Evolutionary conservation across 2,888 invertebrate species (phyloP).

Genomic region (Nomada ruficornis): DNA sequence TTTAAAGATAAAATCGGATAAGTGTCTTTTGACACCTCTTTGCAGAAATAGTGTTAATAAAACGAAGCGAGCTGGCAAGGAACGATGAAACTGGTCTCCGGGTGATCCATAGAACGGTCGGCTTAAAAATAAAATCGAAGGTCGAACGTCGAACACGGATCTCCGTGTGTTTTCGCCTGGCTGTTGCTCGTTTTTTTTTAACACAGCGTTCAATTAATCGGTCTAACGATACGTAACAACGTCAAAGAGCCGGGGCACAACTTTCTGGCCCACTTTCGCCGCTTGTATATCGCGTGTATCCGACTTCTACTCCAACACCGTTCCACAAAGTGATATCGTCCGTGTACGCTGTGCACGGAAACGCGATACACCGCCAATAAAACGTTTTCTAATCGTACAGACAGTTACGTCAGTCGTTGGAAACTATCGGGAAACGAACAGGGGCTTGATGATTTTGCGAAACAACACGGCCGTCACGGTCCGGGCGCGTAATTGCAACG

Average conservation of each 20-base stretch:
- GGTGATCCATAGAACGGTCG: slow-evolving; percentile 52
- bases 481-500: slow-evolving; percentile 10
- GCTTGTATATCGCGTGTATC: not conserved
- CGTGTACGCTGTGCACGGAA: slow-evolving; percentile 35
- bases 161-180: slow-evolving; percentile 32
- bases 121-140: slow-evolving; percentile 72
- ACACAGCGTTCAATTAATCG: slow-evolving; percentile 63
- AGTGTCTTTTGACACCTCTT: too few relatives aligned
- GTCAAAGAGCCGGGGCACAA: slow-evolving; percentile 59
- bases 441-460: slow-evolving; percentile 40
- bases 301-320: slow-evolving; percentile 24
- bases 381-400: slow-evolving; percentile 47
- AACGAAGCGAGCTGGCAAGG: not conserved
- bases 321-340: slow-evolving; percentile 46
- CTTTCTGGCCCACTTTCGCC: slow-evolving; percentile 65
- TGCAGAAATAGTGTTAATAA: not conserved
- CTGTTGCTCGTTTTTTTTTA: slow-evolving; percentile 41
- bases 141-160: slow-evolving; percentile 47
- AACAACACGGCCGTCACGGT: slow-evolving; percentile 16
- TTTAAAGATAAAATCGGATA: too few relatives aligned
- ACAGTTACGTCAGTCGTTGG: slow-evolving; percentile 44
- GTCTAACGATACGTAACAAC: slow-evolving; percentile 58
- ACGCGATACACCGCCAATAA: slow-evolving; percentile 34
- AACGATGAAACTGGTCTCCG: slow-evolving; percentile 42
- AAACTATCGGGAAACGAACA: slow-evolving; percentile 15